These are phyloP conservation scores for Noctuana brunneofusca DNA, from an alignment of 2,888 invertebrate genomes.

Conservation along the genomic window DNA sequence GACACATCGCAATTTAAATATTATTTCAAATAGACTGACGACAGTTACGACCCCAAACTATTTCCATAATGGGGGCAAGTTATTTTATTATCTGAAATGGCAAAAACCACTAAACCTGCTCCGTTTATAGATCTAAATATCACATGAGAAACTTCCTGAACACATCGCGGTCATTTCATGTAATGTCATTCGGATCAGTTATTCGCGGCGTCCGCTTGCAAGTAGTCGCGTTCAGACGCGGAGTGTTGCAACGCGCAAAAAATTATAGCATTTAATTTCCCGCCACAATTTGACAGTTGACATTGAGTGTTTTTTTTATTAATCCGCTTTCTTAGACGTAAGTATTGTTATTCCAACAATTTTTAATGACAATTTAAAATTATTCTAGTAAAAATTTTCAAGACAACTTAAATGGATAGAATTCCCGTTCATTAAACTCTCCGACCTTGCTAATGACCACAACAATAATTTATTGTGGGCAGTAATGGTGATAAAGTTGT, in stretches of 20 bases:
- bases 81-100: background rate
- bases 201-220: conserved; percentile 49
- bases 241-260: conserved; percentile 36
- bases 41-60: no score
- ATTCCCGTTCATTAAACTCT: background rate
- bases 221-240: conserved; percentile 33
- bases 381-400: background rate
- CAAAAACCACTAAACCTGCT: background rate
- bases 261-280: conserved; percentile 29
- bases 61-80: background rate
- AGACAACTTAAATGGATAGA: background rate
- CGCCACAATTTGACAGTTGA: conserved; percentile 21
- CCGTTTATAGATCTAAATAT: conserved; percentile 40
- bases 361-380: background rate
- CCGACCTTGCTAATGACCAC: conserved; percentile 7
- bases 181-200: conserved; percentile 38
- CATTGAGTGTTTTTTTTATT: conserved; percentile 21
- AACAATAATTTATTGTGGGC: background rate
- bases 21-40: no score
- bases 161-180: conserved; percentile 37
- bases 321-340: conserved; percentile 7
- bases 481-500: no score
- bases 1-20: no score
- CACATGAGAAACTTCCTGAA: conserved; percentile 37
- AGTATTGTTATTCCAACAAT: conserved; percentile 16